Percentiles rank a stretch among this genome's conserved stretches.
phyloP scores from a whole-genome alignment of 2,113 vertebrate genomes.

The Cacatua alba region DNA sequence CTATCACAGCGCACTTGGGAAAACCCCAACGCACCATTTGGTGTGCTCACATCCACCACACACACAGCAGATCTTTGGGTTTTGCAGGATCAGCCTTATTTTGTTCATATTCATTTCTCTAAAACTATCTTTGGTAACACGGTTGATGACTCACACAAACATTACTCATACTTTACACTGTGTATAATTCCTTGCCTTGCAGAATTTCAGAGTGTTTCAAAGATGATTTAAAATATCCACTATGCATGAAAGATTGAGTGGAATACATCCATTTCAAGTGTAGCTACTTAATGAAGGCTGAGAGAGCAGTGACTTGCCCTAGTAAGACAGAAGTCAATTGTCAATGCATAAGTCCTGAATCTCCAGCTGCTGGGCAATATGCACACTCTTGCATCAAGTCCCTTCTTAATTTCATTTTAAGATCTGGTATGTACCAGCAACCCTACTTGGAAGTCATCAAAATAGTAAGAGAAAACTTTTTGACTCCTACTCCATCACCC shows the following conservation, averaged over 20 bases:
- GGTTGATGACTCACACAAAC: not conserved
- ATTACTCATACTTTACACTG: slow-evolving; percentile 6
- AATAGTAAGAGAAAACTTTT: not conserved
- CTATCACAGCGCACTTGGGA: fast-evolving
- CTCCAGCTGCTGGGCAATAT: not conserved
- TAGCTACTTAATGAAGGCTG: not conserved
- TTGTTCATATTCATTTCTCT: slow-evolving; percentile 4
- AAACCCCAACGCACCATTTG: not conserved
- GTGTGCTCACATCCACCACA: not conserved
- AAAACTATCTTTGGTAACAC: slow-evolving; percentile 14
- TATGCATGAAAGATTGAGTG: not conserved
- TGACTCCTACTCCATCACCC: not conserved
- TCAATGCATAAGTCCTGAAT: not conserved
- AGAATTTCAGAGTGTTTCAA: slow-evolving; percentile 24
- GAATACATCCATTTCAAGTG: not conserved
- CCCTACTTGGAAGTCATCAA: not conserved
- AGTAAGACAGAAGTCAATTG: not conserved
- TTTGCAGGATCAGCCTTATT: slow-evolving; percentile 47
- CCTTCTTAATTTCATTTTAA: not conserved
- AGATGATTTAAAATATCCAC: slow-evolving; percentile 3
- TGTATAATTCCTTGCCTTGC: not conserved
- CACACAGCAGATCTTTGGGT: not conserved
- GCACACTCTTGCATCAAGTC: not conserved
- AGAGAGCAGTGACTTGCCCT: not conserved
- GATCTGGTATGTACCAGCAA: not conserved